A percentile compares a stretch with the other conserved stretches of the same genome.
phyloP scores from a whole-genome alignment of 1,140 invertebrate species.

The Lepidostoma basale region DNA sequence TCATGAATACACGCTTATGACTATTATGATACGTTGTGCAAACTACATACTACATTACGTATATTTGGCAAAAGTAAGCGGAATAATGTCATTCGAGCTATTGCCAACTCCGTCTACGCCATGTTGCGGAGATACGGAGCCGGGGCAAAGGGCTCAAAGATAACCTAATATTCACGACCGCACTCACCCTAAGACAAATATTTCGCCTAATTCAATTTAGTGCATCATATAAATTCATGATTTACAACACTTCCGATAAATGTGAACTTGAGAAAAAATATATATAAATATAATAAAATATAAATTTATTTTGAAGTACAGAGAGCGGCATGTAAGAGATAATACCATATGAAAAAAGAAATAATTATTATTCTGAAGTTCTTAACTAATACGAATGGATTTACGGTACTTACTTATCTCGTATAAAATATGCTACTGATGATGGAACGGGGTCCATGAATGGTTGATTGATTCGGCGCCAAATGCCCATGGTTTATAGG shows the following conservation, averaged over 20 bases:
- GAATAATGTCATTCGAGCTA: conserved; percentile 28
- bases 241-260: not conserved
- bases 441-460: too few relatives aligned
- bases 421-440: too few relatives aligned
- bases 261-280: conserved; percentile 5
- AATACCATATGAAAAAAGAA: conserved; percentile 2
- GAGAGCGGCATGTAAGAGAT: conserved; percentile 13
- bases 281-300: too few relatives aligned
- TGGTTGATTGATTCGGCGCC: too few relatives aligned
- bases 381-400: not conserved
- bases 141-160: conserved; percentile 34
- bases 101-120: conserved; percentile 35
- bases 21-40: conserved; percentile 7
- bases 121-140: conserved; percentile 15
- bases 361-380: not conserved
- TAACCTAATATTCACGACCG: conserved; percentile 25
- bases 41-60: conserved; percentile 19
- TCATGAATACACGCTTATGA: conserved; percentile 18
- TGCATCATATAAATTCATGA: not conserved
- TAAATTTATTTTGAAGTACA: conserved; percentile 12
- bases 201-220: conserved; percentile 4
- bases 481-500: too few relatives aligned
- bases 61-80: conserved; percentile 21
- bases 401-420: not conserved
- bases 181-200: conserved; percentile 15